Base-by-base conservation (phyloP, 2,113 vertebrate genomes). In the Eupsittula cactorum region DNA sequence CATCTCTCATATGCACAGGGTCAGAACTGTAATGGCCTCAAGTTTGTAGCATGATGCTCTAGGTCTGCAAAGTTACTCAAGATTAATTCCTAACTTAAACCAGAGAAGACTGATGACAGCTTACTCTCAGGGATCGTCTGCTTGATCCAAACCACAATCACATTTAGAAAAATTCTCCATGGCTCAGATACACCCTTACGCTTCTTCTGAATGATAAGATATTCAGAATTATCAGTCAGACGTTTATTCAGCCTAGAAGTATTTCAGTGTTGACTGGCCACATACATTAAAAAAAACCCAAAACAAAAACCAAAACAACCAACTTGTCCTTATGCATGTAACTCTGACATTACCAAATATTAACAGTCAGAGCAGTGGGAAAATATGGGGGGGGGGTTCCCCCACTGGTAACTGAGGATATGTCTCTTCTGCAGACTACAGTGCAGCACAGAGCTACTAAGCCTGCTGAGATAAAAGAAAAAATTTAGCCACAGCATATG, bases 1-100 rank as follows among this genome's bases (percentile, higher is more conserved):
- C 39, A 85, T 44, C 57, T 70, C 57, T 77, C 50, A 78, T 23
- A 83, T 11, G 29, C 76, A 88, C 52, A 93, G 21, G 31, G 74
- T 79, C 60, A 90, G 50, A 90, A 88, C 18, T 73, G 5, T 11
- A 88, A 69, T 1, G 4, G 60, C 23, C 49, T 88, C 42, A 77
- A 55, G 37, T 59, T 55, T 31, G 35, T 33, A 64, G 73, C 37
- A 57, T 35, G 67, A 92, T 64, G 42, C n/a, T 89, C 8, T 28
- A 80, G 76, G 31, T 63, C 70, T 88, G 53, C 53, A 60, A 79
- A 93, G 25, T 86, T 90, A 83, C 50, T 70, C 55, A 59, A 63
- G 39, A 90, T 44, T 81, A 90, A 91, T 44, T 91, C 37, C 16
- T 85, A 73, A 86, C 52, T 69, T 87, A 89, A 95, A 93, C 55